Base-by-base conservation (phyloP, 2,797 vertebrate genomes). In the Acomys russatus region DNA sequence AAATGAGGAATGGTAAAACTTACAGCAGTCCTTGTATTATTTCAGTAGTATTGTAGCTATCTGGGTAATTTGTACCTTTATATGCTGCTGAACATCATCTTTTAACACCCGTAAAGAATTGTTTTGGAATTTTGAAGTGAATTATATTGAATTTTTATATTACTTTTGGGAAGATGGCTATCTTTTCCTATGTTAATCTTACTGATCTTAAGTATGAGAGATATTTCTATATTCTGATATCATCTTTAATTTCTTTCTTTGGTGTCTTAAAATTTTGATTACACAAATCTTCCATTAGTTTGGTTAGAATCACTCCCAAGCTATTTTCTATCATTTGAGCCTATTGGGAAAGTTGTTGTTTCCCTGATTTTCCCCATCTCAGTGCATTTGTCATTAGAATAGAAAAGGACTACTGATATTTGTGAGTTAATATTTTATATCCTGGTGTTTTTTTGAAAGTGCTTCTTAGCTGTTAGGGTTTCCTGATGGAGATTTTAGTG, bases 1-100 rank as follows among this genome's bases (percentile, higher is more conserved):
- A 66, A 44, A 9, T 22, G 25, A 20, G 38, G 35, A 3, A 51
- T 84, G 28, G 28, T 86, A 11, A 86, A 14, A 70, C 33, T 3
- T 70, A 6, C 20, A 70, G 30, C 28, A 54, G 18, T 51, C 3
- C 12, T n/a, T 51, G 68, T 54, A 23, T 68, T 15, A 70, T 70
- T 54, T 70, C 20, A n/a, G 64, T 15, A 70, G n/a, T 35, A 4
- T 86, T 35, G 54, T 54, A 25, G 49, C 20, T 71, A 51, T 56
- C 33, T 23, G 22, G 33, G 6, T 1, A 0, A 33, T 54, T 20
- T n/a, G 3, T 68, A 6, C 10, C n/a, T 54, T 6, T 3, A 3
- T 17, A 54, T 56, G 12, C 3, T 35, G 18, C 22, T 71, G 20
- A n/a, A 86, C 25, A 54, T 35, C 70, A 30, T 9, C 3, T 68